Evolutionary conservation across 1,140 invertebrate species (phyloP).

Genomic region (Bradysia coprophila): DNA sequence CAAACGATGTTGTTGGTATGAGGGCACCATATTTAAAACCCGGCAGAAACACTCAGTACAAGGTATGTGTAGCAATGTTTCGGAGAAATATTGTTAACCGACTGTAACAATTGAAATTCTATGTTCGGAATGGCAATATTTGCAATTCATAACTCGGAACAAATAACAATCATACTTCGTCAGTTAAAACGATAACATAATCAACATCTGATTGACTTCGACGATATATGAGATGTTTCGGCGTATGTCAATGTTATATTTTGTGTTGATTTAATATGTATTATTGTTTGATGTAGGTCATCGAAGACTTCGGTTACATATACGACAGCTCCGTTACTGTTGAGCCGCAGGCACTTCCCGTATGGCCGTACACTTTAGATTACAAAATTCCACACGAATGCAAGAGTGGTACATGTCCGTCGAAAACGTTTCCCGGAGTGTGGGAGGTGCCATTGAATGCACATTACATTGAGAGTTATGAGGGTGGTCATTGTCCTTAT

Average conservation of each 20-base stretch:
- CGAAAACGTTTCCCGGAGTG: slow-evolving; percentile 75
- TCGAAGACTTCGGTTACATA: slow-evolving; percentile 80
- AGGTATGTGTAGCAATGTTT: slow-evolving; percentile 33
- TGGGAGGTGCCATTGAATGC: slow-evolving; percentile 92
- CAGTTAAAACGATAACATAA: no score
- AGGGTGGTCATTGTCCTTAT: slow-evolving; percentile 83
- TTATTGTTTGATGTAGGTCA: slow-evolving; percentile 45
- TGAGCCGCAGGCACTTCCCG: slow-evolving; percentile 60
- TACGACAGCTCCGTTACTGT: slow-evolving; percentile 83
- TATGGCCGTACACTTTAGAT: slow-evolving; percentile 89
- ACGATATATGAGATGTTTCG: no score
- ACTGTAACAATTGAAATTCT: no score
- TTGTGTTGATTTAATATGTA: no score
- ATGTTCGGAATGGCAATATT: no score
- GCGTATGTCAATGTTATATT: no score
- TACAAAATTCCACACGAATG: slow-evolving; percentile 84
- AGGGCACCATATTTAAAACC: slow-evolving; percentile 79
- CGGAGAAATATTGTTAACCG: no score
- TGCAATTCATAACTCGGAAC: no score
- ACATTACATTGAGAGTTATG: slow-evolving; percentile 72
- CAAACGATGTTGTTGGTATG: slow-evolving; percentile 68
- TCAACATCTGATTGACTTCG: no score
- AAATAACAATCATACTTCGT: no score
- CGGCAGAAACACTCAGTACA: slow-evolving; percentile 79
- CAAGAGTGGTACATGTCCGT: slow-evolving; percentile 78